These are phyloP conservation scores for Ovis canadensis DNA, from an alignment of 2,113 vertebrate genomes.

Conservation along the genomic window DNA sequence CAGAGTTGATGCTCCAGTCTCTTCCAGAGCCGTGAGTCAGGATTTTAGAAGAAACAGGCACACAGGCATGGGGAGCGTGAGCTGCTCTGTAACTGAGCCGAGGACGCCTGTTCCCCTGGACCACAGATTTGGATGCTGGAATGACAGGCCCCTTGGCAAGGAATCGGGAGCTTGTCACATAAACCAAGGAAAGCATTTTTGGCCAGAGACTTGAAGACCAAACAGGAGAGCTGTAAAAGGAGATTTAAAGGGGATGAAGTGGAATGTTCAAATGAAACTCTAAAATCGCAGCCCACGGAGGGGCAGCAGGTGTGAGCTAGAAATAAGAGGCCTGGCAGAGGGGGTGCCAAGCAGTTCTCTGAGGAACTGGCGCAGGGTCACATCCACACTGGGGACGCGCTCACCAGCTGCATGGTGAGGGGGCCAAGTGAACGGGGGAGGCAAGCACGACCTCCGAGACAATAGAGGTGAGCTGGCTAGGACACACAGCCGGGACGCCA, in stretches of 20 bases:
- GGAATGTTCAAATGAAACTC: slow-evolving; percentile 45
- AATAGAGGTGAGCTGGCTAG: background rate
- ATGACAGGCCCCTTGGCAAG: slow-evolving; percentile 30
- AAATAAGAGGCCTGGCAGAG: slow-evolving; percentile 33
- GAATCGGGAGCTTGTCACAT: slow-evolving; percentile 24
- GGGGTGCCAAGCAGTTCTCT: background rate
- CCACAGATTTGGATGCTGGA: background rate
- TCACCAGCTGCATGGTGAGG: background rate
- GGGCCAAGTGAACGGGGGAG: background rate
- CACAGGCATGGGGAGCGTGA: background rate
- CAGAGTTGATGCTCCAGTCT: background rate
- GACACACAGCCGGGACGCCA: no score
- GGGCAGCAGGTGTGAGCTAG: slow-evolving; percentile 60
- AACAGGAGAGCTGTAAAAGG: slow-evolving; percentile 40
- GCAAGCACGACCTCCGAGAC: background rate
- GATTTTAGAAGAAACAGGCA: background rate
- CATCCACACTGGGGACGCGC: background rate
- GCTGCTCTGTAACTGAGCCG: background rate
- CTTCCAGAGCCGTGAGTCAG: background rate
- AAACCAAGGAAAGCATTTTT: slow-evolving; percentile 44
- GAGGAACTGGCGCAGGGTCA: background rate
- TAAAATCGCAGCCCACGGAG: slow-evolving; percentile 34
- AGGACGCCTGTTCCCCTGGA: background rate
- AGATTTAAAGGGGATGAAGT: slow-evolving; percentile 41
- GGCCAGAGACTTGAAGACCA: slow-evolving; percentile 44